Evolutionary conservation across 1,140 invertebrate species (phyloP).

Genomic region (Solenopsis invicta): DNA sequence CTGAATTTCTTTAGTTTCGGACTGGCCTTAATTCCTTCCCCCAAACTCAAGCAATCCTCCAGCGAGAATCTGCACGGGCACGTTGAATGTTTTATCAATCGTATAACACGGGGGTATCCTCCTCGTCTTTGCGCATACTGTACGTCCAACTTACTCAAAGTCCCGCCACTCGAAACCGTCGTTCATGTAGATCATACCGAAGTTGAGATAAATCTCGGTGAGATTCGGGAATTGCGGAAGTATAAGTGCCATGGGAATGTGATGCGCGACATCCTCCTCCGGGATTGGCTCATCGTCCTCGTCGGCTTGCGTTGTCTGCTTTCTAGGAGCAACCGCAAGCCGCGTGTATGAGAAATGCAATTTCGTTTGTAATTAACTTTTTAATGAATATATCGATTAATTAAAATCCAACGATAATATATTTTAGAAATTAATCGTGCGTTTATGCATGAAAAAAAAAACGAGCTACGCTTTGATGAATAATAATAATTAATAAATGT

Average conservation of each 20-base stretch:
- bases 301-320: slow-evolving; percentile 48
- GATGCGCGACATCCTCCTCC: slow-evolving; percentile 73
- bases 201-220: slow-evolving; percentile 79
- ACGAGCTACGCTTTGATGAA: background rate
- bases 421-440: background rate
- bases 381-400: slow-evolving; percentile 2
- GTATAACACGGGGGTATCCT: background rate
- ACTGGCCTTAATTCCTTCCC: slow-evolving; percentile 77
- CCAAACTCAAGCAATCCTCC: slow-evolving; percentile 80
- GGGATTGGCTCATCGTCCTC: slow-evolving; percentile 68
- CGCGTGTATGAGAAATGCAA: background rate
- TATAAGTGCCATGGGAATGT: slow-evolving; percentile 80
- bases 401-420: background rate
- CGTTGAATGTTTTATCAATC: slow-evolving; percentile 36
- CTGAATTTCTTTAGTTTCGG: slow-evolving; percentile 77
- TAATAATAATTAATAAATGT: no score
- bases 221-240: slow-evolving; percentile 76
- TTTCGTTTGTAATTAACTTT: background rate
- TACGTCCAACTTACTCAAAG: slow-evolving; percentile 80
- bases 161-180: slow-evolving; percentile 83
- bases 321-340: slow-evolving; percentile 62
- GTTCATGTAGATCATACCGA: slow-evolving; percentile 82
- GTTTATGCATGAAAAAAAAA: background rate
- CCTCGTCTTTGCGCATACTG: background rate
- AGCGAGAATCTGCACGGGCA: slow-evolving; percentile 81